Evolutionary conservation across 2,888 invertebrate species (phyloP).

Genomic region (Drymonia ruficornis): DNA sequence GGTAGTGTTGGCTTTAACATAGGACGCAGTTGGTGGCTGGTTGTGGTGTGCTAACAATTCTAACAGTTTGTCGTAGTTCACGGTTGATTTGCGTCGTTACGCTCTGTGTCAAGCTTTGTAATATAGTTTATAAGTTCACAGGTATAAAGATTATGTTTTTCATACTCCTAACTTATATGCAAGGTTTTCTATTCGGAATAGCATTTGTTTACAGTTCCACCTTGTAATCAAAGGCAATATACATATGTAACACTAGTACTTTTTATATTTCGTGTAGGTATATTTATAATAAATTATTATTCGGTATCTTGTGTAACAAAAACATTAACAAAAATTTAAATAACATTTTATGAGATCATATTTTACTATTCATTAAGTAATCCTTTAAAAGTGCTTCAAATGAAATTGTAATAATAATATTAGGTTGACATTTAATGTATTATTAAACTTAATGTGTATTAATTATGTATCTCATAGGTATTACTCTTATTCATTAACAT

Average conservation of each 20-base stretch:
- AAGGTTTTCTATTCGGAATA: slow-evolving; percentile 24
- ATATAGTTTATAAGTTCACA: slow-evolving; percentile 43
- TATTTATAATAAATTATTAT: slow-evolving; percentile 26
- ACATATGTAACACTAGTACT: slow-evolving; percentile 2
- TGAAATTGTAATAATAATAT: not conserved
- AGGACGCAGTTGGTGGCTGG: slow-evolving; percentile 76
- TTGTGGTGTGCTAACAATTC: slow-evolving; percentile 81
- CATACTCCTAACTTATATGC: slow-evolving; percentile 22
- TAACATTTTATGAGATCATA: slow-evolving; percentile 38
- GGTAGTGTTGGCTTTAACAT: slow-evolving; percentile 82
- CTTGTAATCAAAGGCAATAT: not conserved
- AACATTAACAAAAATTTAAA: slow-evolving; percentile 50
- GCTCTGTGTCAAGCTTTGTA: slow-evolving; percentile 67
- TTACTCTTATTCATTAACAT: slow-evolving; percentile 35
- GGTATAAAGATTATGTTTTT: slow-evolving; percentile 32
- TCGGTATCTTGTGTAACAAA: slow-evolving; percentile 38
- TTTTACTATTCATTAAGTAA: slow-evolving; percentile 53
- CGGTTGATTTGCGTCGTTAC: slow-evolving; percentile 71
- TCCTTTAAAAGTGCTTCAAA: not conserved
- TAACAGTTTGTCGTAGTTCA: slow-evolving; percentile 69
- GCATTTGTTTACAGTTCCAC: slow-evolving; percentile 20
- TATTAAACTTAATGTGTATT: slow-evolving; percentile 47
- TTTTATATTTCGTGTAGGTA: slow-evolving; percentile 16
- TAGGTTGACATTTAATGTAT: not conserved
- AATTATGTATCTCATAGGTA: slow-evolving; percentile 35